Base-by-base conservation (phyloP, 2,113 vertebrate species). In the Ivindomyrus marchei region DNA sequence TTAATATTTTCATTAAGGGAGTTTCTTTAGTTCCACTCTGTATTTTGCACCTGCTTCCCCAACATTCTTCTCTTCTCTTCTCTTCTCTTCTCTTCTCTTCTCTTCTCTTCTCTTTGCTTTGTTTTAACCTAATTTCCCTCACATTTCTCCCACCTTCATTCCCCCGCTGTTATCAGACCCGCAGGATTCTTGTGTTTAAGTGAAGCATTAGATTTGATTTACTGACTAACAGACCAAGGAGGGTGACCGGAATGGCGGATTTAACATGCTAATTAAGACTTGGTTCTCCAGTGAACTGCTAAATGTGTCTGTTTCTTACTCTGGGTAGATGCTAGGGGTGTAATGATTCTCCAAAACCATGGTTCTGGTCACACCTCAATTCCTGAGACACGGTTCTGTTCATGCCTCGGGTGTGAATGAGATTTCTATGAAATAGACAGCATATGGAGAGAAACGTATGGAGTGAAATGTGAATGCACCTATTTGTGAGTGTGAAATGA, bases 151-250 rank as follows among this genome's bases (percentile, higher is more conserved):
- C 6, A 6, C 27, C 27, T 21, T 42, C 19, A 42, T 83, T 36
- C 3, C 77, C 39, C 77, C 7, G 13, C 13, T 39, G 42, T 80
- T 80, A 42, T 21, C 74, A 80, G 74, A 66, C n/a, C 58, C 95
- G 94, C 94, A 93, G 94, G 92, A 93, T 93, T 93, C 91, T 87
- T 90, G 74, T 91, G 93, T 94, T 95, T 93, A 94, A 95, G 92
- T 94, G 93, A 94, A 89, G 93, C 93, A 92, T 52, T 90, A 94
- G 91, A 70, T 70, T 70, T 96, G 95, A 96, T 96, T 95, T 95
- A 95, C 94, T 93, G 94, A 95, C 94, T 93, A 93, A 95, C 94
- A 94, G 62, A 70, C 93, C 92, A 91, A 88, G 92, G 84, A 86
- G 91, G 92, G 84, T 86, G 58, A 70, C 62, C 62, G 85, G 90